Percentiles rank a stretch among this genome's conserved stretches.
These are phyloP conservation scores for Eilema caniola DNA, from an alignment of 2,888 invertebrate genomes.

Conservation along the genomic window DNA sequence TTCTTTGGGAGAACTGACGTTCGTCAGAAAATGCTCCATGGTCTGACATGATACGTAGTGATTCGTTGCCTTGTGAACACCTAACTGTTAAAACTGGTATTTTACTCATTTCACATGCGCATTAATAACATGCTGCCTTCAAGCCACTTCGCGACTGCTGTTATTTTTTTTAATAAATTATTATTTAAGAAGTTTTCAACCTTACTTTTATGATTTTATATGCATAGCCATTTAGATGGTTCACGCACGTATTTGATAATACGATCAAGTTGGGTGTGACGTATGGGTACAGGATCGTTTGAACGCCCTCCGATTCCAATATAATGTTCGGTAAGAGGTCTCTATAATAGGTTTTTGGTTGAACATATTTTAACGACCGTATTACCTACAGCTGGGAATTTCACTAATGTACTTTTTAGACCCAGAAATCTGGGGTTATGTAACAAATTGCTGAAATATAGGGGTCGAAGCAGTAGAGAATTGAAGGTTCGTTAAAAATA, in stretches of 20 bases:
- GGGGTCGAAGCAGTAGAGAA: constrained; percentile 18
- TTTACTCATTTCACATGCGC: too few species aligned
- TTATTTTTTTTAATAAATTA: too few species aligned
- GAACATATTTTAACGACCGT: constrained; percentile 15
- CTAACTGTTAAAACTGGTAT: too few species aligned
- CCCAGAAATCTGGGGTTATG: constrained; percentile 18
- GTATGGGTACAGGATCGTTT: constrained; percentile 23
- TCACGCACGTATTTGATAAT: constrained; percentile 18
- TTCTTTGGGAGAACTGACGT: too few species aligned
- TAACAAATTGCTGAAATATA: constrained; percentile 40
- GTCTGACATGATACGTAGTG: too few species aligned
- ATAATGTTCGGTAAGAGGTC: constrained; percentile 23
- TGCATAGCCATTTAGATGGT: not conserved
- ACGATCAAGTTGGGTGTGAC: constrained; percentile 33
- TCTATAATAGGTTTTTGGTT: constrained; percentile 23
- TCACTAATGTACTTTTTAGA: constrained; percentile 33
- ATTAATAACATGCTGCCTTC: not conserved
- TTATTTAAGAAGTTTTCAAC: not conserved
- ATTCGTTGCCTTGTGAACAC: too few species aligned
- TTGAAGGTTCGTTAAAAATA: constrained; percentile 20
- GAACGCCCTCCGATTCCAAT: constrained; percentile 10
- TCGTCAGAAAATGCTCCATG: too few species aligned
- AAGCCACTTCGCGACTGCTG: not conserved
- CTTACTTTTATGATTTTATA: not conserved
- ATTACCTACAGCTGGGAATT: constrained; percentile 12